A percentile compares a stretch with the other conserved stretches of the same genome.
Conservation (phyloP, 2,888 invertebrate species). For the Ornithoptera alexandrae region DNA sequence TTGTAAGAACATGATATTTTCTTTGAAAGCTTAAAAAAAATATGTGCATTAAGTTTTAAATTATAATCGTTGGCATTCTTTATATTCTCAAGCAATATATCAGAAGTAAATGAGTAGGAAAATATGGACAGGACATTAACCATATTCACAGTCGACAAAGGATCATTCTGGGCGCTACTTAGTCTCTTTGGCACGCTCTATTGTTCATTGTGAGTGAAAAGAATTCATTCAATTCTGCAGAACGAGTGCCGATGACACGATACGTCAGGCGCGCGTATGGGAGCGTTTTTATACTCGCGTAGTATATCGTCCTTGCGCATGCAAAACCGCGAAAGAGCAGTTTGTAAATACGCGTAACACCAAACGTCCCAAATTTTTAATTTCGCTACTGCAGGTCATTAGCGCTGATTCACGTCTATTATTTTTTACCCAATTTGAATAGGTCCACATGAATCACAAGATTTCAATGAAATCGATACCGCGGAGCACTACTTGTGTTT, state of each 20-base stretch:
- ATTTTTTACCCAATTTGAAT: too few species aligned
- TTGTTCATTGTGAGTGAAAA: slow-evolving; percentile 66
- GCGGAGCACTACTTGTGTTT: too few species aligned
- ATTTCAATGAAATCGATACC: too few species aligned
- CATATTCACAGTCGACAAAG: slow-evolving; percentile 39
- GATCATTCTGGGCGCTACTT: slow-evolving; percentile 40
- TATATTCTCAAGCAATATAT: background rate
- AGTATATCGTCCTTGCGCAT: slow-evolving; percentile 1
- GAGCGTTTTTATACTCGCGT: slow-evolving; percentile 34
- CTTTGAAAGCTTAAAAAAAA: too few species aligned
- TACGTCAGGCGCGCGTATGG: slow-evolving; percentile 43
- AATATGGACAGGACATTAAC: slow-evolving; percentile 20
- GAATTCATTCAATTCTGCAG: slow-evolving; percentile 65
- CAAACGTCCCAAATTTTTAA: too few species aligned
- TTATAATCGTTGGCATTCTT: background rate
- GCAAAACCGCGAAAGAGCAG: too few species aligned
- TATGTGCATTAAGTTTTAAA: background rate
- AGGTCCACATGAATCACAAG: too few species aligned
- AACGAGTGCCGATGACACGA: slow-evolving; percentile 40
- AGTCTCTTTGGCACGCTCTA: slow-evolving; percentile 47
- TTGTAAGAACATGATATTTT: background rate
- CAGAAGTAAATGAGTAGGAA: slow-evolving; percentile 25
- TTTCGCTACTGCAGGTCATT: too few species aligned
- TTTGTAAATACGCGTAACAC: too few species aligned
- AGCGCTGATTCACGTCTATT: too few species aligned